Base-by-base conservation (phyloP, 2,888 invertebrate species). In the Nymphalis c-album region DNA sequence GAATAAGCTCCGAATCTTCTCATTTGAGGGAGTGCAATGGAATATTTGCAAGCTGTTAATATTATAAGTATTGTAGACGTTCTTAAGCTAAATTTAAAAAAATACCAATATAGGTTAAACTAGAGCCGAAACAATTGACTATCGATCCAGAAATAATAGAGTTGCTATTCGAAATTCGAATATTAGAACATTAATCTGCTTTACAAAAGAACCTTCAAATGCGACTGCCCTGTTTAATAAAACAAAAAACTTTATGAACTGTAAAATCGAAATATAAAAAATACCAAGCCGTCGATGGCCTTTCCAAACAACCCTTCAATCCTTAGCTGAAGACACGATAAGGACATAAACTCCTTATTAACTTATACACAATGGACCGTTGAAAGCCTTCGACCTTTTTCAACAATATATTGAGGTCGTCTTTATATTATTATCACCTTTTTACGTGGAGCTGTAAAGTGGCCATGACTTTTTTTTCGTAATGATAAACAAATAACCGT, bases 331-430 rank as follows among this genome's bases (percentile, higher is more conserved):
- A 64, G 59, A 45, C 35, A 26, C 20, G 60, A 65, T 60, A 53
- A 59, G 40, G n/a, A 59, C 64, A 31, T 64, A 45, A 65, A 60
- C 53, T 53, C 46, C 65, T 51, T 65, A 53, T 65, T 65, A 60
- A 60, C 53, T 53, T 65, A 60, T 50, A 53, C 65, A 65, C 65
- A 60, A 65, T 60, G 35, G 65, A 17, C 46, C 58, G n/a, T 50
- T 60, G 60, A 65, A 64, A 65, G 65, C 50, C 46, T 58, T 59
- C 60, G 65, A 65, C 65, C 65, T 35, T 59, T 65, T 53, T 55
- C 31, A 53, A 46, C 64, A 18, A 64, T 60, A 65, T 47, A 53
- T 55, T 53, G 65, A 65, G 60, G 60, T 53, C 60, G 26, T 46
- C 53, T 55, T 55, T 55, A 55, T 46, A 53, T 53, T 60, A 55